Base-by-base conservation (phyloP, 2,888 invertebrate genomes). In the Spisula solida region DNA sequence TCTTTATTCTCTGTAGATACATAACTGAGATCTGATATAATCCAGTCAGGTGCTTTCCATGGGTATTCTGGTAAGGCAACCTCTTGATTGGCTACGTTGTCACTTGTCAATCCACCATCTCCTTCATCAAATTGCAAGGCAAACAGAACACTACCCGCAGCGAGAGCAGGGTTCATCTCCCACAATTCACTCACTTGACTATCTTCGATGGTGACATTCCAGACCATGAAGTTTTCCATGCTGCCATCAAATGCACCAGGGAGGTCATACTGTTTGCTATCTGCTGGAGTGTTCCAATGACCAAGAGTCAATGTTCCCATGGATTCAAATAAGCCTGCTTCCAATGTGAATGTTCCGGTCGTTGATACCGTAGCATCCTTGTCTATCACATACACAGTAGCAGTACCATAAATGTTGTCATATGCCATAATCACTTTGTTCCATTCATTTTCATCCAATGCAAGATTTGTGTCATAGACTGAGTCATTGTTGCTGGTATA, bases 81-180 rank as follows among this genome's bases (percentile, higher is more conserved):
- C 18, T 81, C 70, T 31, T 85, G 70, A 18, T 82, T 90, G 8
- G 47, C 70, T 20, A 90, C 81, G 10, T 82, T 80, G 79, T 91
- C 88, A 29, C 41, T 51, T 8, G 93, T 86, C 20, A 8, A 82
- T 8, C 70, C 48, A 0, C 94, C 94, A 86, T 91, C 81, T 14
- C 95, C 95, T 91, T 95, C 95, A 88, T 95, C 93, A 91, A 95
- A 94, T 25, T 88, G 87, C 91, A 94, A 93, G 10, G 90, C 88
- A 41, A 87, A 90, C 20, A 86, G 81, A 18, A 94, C 81, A 1
- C 89, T 83, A 47, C 89, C 87, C 14, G 91, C 87, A 0, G 93
- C 93, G 20, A 92, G 75, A 18, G 86, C 81, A 20, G 94, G 94
- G 56, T 93, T 88, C 93, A 94, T 94, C 70, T 92, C 86, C 90